Conservation (phyloP, 2,888 invertebrate species). For the Parnassius apollo region DNA sequence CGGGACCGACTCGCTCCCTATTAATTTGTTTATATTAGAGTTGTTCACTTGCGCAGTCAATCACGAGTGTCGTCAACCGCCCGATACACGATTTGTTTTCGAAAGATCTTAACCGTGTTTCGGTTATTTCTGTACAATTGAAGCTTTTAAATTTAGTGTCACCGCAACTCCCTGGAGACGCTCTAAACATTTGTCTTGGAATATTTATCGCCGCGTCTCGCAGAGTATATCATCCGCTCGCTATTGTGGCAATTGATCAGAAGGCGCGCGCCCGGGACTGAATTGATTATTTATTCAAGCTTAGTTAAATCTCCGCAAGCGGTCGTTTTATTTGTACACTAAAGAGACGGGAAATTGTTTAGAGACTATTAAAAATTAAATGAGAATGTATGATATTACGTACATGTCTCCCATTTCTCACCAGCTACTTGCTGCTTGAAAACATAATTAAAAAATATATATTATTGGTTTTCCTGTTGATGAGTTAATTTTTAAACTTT, state of each 20-base stretch:
- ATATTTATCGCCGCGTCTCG: conserved; percentile 77
- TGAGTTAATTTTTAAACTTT: too few species aligned
- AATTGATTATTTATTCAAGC: conserved; percentile 79
- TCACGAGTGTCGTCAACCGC: conserved; percentile 77
- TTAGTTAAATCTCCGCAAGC: conserved; percentile 71
- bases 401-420: conserved; percentile 49
- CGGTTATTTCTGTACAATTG: conserved; percentile 80
- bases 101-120: conserved; percentile 79
- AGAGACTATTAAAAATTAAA: conserved; percentile 56
- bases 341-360: conserved; percentile 66
- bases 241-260: conserved; percentile 79
- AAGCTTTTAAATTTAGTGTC: conserved; percentile 81
- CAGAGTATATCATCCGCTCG: conserved; percentile 76
- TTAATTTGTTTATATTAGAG: conserved; percentile 81
- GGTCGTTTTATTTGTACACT: conserved; percentile 70
- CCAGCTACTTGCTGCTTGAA: conserved; percentile 31
- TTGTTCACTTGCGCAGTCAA: conserved; percentile 79
- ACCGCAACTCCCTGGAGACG: conserved; percentile 77
- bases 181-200: conserved; percentile 77
- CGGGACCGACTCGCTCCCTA: conserved; percentile 61
- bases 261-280: conserved; percentile 57
- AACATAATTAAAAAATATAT: conserved; percentile 8
- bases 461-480: too few species aligned
- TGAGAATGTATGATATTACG: conserved; percentile 38
- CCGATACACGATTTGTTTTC: conserved; percentile 80